Conservation (phyloP, 2,797 vertebrate genomes). For the Okamejei kenojei region DNA sequence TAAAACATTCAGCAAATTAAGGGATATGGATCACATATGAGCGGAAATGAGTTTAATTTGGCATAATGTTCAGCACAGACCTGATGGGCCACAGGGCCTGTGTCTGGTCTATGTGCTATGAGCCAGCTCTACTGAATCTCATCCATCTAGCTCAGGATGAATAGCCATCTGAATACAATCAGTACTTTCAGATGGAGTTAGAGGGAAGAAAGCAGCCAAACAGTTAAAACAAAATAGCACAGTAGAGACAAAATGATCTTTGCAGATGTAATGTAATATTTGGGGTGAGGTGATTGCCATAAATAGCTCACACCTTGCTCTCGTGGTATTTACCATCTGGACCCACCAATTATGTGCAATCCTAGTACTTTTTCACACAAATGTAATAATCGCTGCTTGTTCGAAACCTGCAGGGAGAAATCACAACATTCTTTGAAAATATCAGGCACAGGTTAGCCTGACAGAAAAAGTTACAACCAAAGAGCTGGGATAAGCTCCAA, state of each 20-base stretch:
- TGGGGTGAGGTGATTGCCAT: background rate
- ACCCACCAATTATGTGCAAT: background rate
- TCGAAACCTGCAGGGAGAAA: background rate
- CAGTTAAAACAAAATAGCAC: background rate
- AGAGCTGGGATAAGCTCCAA: background rate
- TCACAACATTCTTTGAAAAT: background rate
- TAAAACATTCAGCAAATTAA: no score
- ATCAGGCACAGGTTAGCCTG: background rate
- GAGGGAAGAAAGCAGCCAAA: background rate
- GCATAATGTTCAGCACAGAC: no score
- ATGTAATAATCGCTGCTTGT: background rate
- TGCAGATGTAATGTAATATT: slow-evolving; percentile 26
- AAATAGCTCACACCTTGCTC: background rate
- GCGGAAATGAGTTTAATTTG: no score
- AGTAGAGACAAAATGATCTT: background rate
- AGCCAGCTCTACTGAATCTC: no score
- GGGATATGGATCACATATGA: no score
- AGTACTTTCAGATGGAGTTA: background rate
- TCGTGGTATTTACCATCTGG: background rate
- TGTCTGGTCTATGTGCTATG: no score
- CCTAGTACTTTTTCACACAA: background rate
- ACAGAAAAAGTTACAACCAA: background rate
- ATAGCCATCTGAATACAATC: background rate
- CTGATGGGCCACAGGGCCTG: no score
- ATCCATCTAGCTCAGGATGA: background rate